Base-by-base conservation (phyloP, 1,140 invertebrate species). In the Druon quercuslanigerum region DNA sequence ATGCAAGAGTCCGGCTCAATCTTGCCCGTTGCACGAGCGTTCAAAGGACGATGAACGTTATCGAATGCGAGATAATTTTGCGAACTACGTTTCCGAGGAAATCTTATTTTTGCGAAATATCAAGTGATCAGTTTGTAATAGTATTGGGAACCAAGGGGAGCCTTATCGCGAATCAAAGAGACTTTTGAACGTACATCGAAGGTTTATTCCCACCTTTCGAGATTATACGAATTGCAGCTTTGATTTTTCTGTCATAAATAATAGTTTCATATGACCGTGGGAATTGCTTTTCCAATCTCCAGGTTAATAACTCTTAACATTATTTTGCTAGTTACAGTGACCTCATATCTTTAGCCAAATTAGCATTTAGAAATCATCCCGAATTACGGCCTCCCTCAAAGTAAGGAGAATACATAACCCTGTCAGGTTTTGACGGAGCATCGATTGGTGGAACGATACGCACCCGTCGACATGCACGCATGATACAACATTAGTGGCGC, bases 11-110 rank as follows among this genome's bases (percentile, higher is more conserved):
- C 76, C 13, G 72, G 72, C 73, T 83, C 71, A 52, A 74, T 54
- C 66, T 33, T 74, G 75, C 72, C 71, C 75, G 71, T 76, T 54
- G 77, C 72, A 82, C 79, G 75, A 80, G 57, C 76, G 86, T 85
- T 84, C 84, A 84, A 87, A 87, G 87, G 85, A 83, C 82, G 78
- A 87, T 84, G 82, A 83, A 79, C 82, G 82, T 88, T 87, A 88
- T 87, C 86, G 75, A 77, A 56, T 60, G 56, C 74, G 46, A 51
- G 82, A 83, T 83, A 80, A 83, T 81, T 81, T 76, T 54, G 80
- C 75, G 76, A 81, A 80, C 78, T 83, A 81, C 79, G 79, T 75
- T 78, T 79, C 79, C 80, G 78, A 76, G 78, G 70, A 78, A 73
- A 73, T 73, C 54, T 73, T 14, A 73, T 54, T 73, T 66, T 66